phyloP scores from a whole-genome alignment of 2,113 vertebrate species.

The Rhinoptilus africanus region DNA sequence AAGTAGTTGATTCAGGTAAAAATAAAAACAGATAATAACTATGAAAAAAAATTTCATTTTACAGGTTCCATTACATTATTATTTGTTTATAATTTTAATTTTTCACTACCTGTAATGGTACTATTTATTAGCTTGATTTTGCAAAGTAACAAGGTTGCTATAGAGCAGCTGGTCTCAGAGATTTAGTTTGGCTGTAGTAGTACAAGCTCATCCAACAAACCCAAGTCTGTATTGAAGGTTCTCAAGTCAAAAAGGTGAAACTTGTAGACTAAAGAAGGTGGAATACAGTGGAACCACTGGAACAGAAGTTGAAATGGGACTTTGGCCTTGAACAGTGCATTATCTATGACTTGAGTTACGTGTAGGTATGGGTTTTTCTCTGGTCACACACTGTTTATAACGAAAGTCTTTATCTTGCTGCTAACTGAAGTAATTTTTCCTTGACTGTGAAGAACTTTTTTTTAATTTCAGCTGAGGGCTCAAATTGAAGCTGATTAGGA shows the following conservation, averaged over 20 bases:
- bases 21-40: background rate
- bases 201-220: background rate
- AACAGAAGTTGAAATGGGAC: background rate
- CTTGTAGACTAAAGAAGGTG: background rate
- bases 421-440: background rate
- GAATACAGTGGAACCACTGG: background rate
- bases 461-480: background rate
- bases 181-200: background rate
- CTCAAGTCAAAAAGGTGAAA: background rate
- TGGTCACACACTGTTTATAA: background rate
- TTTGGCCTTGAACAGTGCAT: background rate
- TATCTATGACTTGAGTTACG: background rate
- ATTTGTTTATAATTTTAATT: background rate
- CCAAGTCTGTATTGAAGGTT: background rate
- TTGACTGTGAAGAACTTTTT: background rate
- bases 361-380: background rate
- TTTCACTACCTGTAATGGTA: background rate
- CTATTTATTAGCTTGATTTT: background rate
- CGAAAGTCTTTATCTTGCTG: background rate
- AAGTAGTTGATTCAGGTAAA: background rate
- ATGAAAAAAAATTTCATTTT: background rate
- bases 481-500: background rate
- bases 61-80: background rate
- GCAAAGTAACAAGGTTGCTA: background rate
- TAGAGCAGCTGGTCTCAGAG: background rate